phyloP scores from a whole-genome alignment of 2,797 vertebrate genomes.

The Tenualosa thibaudeaui region DNA sequence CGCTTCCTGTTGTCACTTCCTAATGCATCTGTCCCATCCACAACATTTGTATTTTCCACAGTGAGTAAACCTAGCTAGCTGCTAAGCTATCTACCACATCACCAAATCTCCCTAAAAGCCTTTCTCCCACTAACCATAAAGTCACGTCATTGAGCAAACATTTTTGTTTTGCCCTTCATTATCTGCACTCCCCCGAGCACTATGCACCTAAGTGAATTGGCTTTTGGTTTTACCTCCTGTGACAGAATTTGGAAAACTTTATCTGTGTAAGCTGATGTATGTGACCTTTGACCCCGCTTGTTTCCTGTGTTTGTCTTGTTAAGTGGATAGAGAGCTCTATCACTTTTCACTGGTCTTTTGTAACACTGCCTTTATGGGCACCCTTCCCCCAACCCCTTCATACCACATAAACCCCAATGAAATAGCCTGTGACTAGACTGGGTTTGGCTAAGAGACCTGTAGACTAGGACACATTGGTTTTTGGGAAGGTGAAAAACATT shows the following conservation, averaged over 20 bases:
- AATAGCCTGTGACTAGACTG: not conserved
- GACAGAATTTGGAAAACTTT: not conserved
- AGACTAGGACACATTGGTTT: not conserved
- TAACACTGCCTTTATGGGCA: not conserved
- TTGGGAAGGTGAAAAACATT: not conserved
- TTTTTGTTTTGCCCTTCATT: not conserved
- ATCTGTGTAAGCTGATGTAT: not conserved
- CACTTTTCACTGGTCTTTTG: not conserved
- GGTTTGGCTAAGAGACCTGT: not conserved
- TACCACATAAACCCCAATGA: not conserved
- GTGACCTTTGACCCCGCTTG: not conserved
- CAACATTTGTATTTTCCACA: not conserved
- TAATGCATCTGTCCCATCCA: not conserved
- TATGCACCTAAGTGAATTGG: not conserved
- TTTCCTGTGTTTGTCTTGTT: constrained; percentile 8
- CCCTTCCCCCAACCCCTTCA: not conserved
- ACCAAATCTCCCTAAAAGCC: not conserved
- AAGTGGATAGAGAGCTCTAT: constrained; percentile 14
- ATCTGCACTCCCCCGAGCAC: not conserved
- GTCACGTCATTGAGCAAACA: not conserved
- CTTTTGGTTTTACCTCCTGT: not conserved
- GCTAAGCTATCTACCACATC: not conserved
- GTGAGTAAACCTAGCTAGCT: not conserved
- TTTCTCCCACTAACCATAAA: not conserved
- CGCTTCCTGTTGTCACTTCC: no score